These are phyloP conservation scores for Enteromius trimaculatus DNA, from an alignment of 2,797 vertebrate species.

Conservation along the genomic window DNA sequence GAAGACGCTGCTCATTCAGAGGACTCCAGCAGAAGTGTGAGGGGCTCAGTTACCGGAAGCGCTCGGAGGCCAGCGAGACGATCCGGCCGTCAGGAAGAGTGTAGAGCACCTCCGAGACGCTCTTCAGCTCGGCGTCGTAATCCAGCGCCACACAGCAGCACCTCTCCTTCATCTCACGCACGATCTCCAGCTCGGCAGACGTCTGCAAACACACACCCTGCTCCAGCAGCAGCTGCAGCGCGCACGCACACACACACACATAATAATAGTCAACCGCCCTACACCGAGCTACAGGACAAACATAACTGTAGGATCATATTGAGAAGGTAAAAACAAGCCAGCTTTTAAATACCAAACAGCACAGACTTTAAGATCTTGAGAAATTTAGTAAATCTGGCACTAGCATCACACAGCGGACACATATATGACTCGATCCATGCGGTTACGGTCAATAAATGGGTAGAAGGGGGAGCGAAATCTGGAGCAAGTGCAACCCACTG, in stretches of 20 bases:
- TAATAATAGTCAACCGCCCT: no score
- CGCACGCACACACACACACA: conserved; percentile 6
- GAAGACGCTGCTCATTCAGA: no score
- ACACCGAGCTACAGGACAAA: neutral
- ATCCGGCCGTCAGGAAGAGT: conserved; percentile 78
- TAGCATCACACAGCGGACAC: neutral
- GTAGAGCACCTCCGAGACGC: conserved; percentile 65
- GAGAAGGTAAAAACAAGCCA: neutral
- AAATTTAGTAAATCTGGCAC: neutral
- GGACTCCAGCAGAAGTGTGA: neutral
- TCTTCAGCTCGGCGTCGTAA: conserved; percentile 69
- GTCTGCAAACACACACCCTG: conserved; percentile 76
- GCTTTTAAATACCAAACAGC: neutral
- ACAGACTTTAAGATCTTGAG: neutral
- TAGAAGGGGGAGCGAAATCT: no score
- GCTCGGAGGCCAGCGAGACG: conserved; percentile 68
- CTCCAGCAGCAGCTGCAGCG: conserved; percentile 76
- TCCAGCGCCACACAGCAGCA: conserved; percentile 75
- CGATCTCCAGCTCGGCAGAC: conserved; percentile 79
- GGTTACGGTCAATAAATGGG: no score
- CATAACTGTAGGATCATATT: no score
- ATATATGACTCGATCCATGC: no score
- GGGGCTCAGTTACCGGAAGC: conserved; percentile 75
- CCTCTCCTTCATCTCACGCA: conserved; percentile 80
- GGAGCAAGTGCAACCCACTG: neutral